Conservation (phyloP, 2,797 vertebrate genomes). For the Syngnathus acus region DNA sequence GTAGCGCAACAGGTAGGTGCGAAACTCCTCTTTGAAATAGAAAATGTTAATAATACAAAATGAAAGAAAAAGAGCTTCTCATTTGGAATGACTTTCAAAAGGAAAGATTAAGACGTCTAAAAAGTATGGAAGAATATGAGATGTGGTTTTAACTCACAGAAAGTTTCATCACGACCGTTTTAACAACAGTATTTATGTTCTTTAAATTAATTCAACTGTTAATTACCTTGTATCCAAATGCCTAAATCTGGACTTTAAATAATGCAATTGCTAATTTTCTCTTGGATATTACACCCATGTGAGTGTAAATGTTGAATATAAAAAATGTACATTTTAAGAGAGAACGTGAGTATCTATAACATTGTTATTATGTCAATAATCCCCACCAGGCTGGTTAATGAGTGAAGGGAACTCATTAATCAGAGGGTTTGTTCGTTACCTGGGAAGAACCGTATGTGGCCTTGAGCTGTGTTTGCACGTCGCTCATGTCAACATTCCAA, state of each 20-base stretch:
- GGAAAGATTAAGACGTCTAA: not conserved
- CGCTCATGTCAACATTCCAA: slow-evolving; percentile 25
- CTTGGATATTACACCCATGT: too few species aligned
- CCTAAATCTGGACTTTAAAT: not conserved
- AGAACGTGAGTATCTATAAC: not conserved
- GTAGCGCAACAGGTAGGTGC: slow-evolving; percentile 65
- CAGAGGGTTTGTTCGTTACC: slow-evolving; percentile 3
- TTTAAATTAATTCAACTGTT: not conserved
- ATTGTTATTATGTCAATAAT: not conserved
- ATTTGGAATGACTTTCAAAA: too few species aligned
- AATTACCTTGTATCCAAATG: too few species aligned
- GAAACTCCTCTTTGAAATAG: not conserved
- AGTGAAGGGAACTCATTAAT: slow-evolving; percentile 29
- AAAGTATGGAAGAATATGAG: too few species aligned
- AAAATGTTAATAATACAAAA: not conserved
- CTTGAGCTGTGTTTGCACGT: slow-evolving; percentile 57
- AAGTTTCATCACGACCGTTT: not conserved
- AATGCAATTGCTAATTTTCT: not conserved
- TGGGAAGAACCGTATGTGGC: slow-evolving; percentile 24
- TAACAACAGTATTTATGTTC: not conserved
- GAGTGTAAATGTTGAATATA: too few species aligned
- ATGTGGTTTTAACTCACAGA: too few species aligned
- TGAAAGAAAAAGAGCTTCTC: too few species aligned
- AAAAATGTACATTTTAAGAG: too few species aligned
- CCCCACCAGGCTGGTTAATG: slow-evolving; percentile 29